Evolutionary conservation across 1,140 invertebrate species (phyloP), one percentile per base, ranked within the genome.

Genomic region (Nephila pilipes): DNA sequence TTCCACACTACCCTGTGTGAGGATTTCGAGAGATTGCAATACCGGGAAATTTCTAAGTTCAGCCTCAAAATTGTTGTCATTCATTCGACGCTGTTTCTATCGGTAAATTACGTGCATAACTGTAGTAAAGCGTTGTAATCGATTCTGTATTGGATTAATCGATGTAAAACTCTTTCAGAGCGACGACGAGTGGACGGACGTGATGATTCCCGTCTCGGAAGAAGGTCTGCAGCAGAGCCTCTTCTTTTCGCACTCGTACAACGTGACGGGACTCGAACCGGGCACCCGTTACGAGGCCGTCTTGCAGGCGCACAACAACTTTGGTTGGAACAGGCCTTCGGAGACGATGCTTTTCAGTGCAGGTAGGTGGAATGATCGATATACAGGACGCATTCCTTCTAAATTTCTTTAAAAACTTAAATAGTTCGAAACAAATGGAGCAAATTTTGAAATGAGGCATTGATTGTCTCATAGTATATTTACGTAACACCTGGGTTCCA

Each of bases 241-340:
- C 1, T 80, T 92, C 18, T 92, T 85, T n/a, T 87, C 91, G 0
- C 91, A 92, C 25, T 69, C 91, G 16, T 92, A 92, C 65, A 92
- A 92, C 54, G 91, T 92, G 20, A 92, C 91, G 3, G 91, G 91
- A 22, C 83, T 92, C 55, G 60, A 87, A 29, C 63, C 83, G 2
- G 91, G 63, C 0, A 18, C 25, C 1, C 36, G 85, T 2, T 92
- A 92, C 25, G 91, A 92, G 55, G 91, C 65, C 2, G 91, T 92
- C 14, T 83, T 92, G 14, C 91, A 92, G 25, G 91, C 83, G 10
- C 91, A 92, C 83, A 92, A 92, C 57, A 65, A 92, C 10, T 87
- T 57, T 22, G 91, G 91, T 10, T 92, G 81, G 83, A 92, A 92
- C 65, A 92, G 91, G 22, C 91, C 91, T 18, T 92, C 91, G 0